Conservation (phyloP, 2,113 vertebrate genomes). For the Psettodes erumei region DNA sequence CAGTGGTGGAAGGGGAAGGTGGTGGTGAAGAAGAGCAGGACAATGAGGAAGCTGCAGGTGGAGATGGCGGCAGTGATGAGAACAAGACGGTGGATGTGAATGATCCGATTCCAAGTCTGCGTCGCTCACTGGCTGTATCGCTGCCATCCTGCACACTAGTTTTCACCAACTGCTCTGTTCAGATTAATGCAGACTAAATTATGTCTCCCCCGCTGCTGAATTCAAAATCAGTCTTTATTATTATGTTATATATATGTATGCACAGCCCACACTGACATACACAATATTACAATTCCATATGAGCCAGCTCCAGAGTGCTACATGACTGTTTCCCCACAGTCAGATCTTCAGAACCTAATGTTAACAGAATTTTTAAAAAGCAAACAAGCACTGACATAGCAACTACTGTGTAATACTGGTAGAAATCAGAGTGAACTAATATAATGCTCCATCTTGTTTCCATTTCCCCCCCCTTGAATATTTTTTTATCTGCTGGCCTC, state of each 20-base stretch:
- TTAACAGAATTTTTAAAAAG: not conserved
- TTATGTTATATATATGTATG: not conserved
- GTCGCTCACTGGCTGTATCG: conserved; percentile 72
- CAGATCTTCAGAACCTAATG: not conserved
- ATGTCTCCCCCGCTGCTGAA: not conserved
- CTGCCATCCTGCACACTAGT: conserved; percentile 77
- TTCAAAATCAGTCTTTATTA: too few species aligned
- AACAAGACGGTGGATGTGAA: conserved; percentile 57
- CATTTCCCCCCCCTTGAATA: not conserved
- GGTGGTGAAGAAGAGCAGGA: conserved; percentile 53
- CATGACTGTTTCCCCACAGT: not conserved
- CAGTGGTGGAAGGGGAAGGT: conserved; percentile 49
- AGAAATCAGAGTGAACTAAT: not conserved
- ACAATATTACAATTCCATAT: not conserved
- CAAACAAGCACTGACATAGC: not conserved
- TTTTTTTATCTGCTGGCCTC: not conserved
- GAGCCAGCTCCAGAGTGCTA: not conserved
- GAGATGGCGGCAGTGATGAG: conserved; percentile 47
- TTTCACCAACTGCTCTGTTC: conserved; percentile 80
- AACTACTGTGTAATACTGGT: not conserved
- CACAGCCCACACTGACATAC: not conserved
- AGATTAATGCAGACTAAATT: conserved; percentile 71
- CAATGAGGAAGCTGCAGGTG: conserved; percentile 37
- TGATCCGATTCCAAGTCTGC: conserved; percentile 75
- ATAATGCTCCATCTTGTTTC: not conserved